These are phyloP conservation scores for Strongylocentrotus purpuratus DNA, from an alignment of 35 echinoderm and acorn worm genomes.

Conservation along the genomic window DNA sequence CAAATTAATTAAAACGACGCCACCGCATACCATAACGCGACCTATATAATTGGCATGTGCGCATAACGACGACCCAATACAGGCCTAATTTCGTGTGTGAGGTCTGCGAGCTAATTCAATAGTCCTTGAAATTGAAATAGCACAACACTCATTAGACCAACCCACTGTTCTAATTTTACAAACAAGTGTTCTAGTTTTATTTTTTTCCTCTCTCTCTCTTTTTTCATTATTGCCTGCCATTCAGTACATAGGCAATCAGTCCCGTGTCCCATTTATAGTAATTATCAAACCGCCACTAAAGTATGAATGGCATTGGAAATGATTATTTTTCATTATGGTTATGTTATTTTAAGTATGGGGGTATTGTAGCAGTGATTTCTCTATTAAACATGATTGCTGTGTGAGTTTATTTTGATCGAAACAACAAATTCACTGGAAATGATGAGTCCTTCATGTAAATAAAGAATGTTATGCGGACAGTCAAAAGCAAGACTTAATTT, in stretches of 20 bases:
- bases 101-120: not conserved
- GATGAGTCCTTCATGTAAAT: too few relatives aligned
- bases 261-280: not conserved
- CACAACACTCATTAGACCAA: not conserved
- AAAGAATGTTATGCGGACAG: too few relatives aligned
- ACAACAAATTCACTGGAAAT: too few relatives aligned
- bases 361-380: too few relatives aligned
- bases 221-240: too few relatives aligned
- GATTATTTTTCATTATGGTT: too few relatives aligned
- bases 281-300: too few relatives aligned
- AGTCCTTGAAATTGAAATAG: conserved; percentile 5
- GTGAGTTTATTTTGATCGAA: too few relatives aligned
- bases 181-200: not conserved
- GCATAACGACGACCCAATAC: not conserved
- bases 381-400: too few relatives aligned
- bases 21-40: not conserved
- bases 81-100: not conserved
- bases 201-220: not conserved
- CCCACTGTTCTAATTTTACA: not conserved
- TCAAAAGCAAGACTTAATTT: too few relatives aligned
- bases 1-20: not conserved
- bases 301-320: too few relatives aligned
- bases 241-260: not conserved
- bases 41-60: not conserved
- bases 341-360: too few relatives aligned